Evolutionary conservation across 92 coral and sea anemone species (phyloP).

Genomic region (Zoanthus solanderi): DNA sequence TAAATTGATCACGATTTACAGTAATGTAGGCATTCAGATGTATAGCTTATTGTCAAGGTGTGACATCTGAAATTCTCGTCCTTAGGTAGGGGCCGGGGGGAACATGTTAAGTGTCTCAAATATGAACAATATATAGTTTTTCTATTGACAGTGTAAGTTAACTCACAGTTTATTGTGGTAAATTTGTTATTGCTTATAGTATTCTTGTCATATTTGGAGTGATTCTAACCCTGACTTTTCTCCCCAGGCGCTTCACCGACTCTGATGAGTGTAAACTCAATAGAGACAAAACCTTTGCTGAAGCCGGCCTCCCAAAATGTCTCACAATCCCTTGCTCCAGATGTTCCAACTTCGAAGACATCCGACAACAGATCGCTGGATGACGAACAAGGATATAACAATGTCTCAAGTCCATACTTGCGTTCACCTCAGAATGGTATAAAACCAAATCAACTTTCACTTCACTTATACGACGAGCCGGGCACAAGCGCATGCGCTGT

Average conservation of each 20-base stretch:
- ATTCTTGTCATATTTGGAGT: neutral
- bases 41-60: no score
- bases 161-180: no score
- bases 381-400: conserved; percentile 61
- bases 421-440: conserved; percentile 75
- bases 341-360: conserved; percentile 1
- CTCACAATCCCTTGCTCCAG: conserved; percentile 7
- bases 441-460: conserved; percentile 68
- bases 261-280: neutral
- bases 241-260: neutral
- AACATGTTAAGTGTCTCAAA: no score
- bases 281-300: conserved; percentile 22
- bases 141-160: no score
- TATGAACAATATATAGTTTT: no score
- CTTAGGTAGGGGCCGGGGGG: no score
- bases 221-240: neutral
- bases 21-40: no score
- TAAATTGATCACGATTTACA: no score
- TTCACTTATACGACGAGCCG: conserved; percentile 57
- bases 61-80: no score
- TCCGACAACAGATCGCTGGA: conserved; percentile 19
- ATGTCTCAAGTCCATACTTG: conserved; percentile 59
- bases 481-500: conserved; percentile 56
- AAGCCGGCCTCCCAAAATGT: conserved; percentile 1
- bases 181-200: no score